A percentile compares a stretch with the other conserved stretches of the same genome.
phyloP scores from a whole-genome alignment of 2,888 invertebrate genomes.

The Trachelus troglodyta region DNA sequence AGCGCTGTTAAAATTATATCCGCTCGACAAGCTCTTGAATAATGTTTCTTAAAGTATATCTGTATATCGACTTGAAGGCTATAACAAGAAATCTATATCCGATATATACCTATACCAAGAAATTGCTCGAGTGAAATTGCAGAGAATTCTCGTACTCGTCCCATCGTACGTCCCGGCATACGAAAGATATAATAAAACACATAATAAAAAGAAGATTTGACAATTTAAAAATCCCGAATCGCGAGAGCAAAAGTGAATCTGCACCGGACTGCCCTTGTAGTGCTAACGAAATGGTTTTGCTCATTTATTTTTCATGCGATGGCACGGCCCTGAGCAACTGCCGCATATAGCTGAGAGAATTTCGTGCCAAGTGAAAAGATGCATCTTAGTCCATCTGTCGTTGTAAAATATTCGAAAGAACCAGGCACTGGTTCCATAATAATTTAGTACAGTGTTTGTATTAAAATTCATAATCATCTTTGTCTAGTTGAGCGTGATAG shows the following conservation, averaged over 20 bases:
- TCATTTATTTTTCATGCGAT: not conserved
- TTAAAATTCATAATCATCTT: not conserved
- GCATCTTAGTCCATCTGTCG: not conserved
- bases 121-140: not conserved
- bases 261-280: not conserved
- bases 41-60: constrained; percentile 4
- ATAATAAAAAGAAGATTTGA: not conserved
- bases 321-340: not conserved
- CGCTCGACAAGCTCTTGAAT: constrained; percentile 16
- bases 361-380: not conserved
- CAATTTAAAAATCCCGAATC: not conserved
- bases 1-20: constrained; percentile 53
- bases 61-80: constrained; percentile 15
- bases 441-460: not conserved
- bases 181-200: not conserved
- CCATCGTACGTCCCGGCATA: not conserved
- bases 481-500: not conserved
- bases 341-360: not conserved
- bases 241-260: not conserved
- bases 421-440: not conserved
- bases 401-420: not conserved
- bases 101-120: not conserved
- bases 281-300: not conserved
- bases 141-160: not conserved
- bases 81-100: too few species aligned